phyloP scores from a whole-genome alignment of 2,797 vertebrate species.

The Alosa sapidissima region DNA sequence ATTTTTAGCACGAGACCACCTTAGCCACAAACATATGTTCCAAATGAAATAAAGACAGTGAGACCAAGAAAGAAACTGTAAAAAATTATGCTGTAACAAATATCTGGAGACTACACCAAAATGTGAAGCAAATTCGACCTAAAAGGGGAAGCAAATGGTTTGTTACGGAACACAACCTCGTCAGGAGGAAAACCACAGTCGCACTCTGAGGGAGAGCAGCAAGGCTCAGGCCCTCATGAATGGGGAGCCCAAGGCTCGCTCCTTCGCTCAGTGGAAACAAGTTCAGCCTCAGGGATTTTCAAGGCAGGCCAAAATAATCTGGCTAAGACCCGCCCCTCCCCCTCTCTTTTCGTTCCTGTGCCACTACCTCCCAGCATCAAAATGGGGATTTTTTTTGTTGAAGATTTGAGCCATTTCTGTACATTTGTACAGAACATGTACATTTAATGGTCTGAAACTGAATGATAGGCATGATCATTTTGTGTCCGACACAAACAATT shows the following conservation, averaged over 20 bases:
- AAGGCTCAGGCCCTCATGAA: neutral
- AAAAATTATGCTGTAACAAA: neutral
- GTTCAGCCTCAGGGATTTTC: neutral
- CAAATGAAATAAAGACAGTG: neutral
- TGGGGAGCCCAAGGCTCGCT: neutral
- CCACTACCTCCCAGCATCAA: neutral
- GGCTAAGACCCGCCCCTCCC: neutral
- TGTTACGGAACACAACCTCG: neutral
- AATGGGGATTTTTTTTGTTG: neutral
- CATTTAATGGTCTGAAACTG: no score
- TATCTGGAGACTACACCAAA: neutral
- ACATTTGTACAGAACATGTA: no score
- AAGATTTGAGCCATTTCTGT: no score
- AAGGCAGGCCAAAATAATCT: conserved; percentile 11
- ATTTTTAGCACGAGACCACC: neutral
- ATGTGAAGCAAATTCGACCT: neutral
- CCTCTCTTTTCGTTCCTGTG: neutral
- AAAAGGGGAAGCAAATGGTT: neutral
- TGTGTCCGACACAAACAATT: no score
- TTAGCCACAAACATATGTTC: neutral
- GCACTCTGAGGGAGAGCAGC: neutral
- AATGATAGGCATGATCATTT: no score
- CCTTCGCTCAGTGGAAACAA: neutral
- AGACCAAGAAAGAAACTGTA: neutral
- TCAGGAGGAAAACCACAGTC: neutral